A percentile compares a stretch with the other conserved stretches of the same genome.
phyloP scores from a whole-genome alignment of 2,888 invertebrate genomes.

The Sussaba pulchella region DNA sequence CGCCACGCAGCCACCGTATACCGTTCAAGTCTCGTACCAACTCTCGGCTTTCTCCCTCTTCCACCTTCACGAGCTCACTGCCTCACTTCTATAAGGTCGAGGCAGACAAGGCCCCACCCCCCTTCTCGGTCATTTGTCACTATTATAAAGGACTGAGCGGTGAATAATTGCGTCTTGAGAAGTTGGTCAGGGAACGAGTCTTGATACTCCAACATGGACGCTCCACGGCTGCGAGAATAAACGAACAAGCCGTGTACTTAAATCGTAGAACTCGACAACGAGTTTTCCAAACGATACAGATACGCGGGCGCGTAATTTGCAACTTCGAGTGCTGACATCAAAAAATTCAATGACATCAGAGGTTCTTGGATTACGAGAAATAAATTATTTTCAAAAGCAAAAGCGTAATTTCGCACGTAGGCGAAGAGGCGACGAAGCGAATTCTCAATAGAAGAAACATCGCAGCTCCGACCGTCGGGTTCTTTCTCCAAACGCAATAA shows the following conservation, averaged over 20 bases:
- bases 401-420: neutral
- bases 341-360: neutral
- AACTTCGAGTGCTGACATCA: neutral
- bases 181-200: conserved; percentile 62
- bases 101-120: conserved; percentile 50
- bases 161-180: conserved; percentile 80
- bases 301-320: conserved; percentile 25
- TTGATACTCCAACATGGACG: conserved; percentile 55
- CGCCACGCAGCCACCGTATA: conserved; percentile 25
- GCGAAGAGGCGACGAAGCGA: too few relatives aligned
- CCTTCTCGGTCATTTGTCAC: conserved; percentile 79
- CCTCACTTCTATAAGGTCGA: conserved; percentile 36
- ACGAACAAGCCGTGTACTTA: conserved; percentile 17
- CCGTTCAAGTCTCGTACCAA: conserved; percentile 10
- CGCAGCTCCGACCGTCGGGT: neutral
- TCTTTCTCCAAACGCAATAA: neutral
- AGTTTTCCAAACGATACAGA: conserved; percentile 28
- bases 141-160: conserved; percentile 81
- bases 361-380: neutral
- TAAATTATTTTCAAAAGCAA: neutral
- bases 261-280: conserved; percentile 17
- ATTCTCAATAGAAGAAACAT: neutral
- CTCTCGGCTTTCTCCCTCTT: conserved; percentile 25
- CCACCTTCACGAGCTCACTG: neutral
- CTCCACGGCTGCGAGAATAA: conserved; percentile 18